phyloP scores from a whole-genome alignment of 1,140 invertebrate genomes.

The Coenobita brevimanus region DNA sequence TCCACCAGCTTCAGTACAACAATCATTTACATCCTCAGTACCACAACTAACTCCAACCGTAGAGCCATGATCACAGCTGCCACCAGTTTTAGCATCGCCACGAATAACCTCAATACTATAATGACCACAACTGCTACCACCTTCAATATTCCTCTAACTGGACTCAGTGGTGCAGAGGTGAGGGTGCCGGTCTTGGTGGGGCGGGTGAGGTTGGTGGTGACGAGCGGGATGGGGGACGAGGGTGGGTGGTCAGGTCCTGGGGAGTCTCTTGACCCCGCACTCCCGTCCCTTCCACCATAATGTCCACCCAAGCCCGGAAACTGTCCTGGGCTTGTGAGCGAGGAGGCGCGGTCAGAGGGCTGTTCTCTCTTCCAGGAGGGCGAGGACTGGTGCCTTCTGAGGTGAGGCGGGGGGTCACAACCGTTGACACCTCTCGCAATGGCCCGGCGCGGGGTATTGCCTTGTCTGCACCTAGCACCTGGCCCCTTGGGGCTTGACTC shows the following conservation, averaged over 20 bases:
- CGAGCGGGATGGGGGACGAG: not conserved
- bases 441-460: slow-evolving; percentile 27
- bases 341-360: not conserved
- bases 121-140: too few relatives aligned
- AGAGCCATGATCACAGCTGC: too few relatives aligned
- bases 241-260: slow-evolving; percentile 39
- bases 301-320: slow-evolving; percentile 58
- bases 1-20: too few relatives aligned
- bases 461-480: too few relatives aligned
- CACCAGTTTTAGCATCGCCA: too few relatives aligned
- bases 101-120: too few relatives aligned
- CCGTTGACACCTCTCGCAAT: slow-evolving; percentile 31
- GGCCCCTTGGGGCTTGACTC: not conserved
- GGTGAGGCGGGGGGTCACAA: slow-evolving; percentile 1
- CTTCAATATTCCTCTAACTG: too few relatives aligned
- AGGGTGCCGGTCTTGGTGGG: not conserved
- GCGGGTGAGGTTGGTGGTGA: not conserved
- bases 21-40: too few relatives aligned
- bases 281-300: slow-evolving; percentile 53
- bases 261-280: not conserved
- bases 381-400: slow-evolving; percentile 25
- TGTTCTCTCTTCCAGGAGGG: slow-evolving; percentile 47
- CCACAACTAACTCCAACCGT: too few relatives aligned
- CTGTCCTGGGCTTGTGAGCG: slow-evolving; percentile 29
- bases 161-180: too few relatives aligned